Percentiles rank a stretch among this genome's conserved stretches.
Evolutionary conservation across 2,797 vertebrate genomes (phyloP).

Genomic region (Sebastes kiyomatsui): DNA sequence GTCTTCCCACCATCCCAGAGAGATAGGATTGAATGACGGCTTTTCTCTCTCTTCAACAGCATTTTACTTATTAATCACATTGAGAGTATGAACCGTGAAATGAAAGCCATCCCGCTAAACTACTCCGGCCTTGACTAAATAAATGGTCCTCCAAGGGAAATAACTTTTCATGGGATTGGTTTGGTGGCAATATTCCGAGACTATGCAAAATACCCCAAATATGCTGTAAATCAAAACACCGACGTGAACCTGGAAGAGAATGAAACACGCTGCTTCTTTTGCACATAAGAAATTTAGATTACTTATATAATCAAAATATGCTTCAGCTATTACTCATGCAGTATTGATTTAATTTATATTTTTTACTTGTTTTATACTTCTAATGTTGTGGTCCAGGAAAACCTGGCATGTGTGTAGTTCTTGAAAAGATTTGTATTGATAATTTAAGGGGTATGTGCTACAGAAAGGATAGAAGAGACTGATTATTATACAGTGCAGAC

Average conservation of each 20-base stretch:
- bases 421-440: conserved; percentile 1
- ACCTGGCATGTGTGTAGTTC: neutral
- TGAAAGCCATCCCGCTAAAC: conserved; percentile 83
- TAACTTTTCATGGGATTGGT: conserved; percentile 77
- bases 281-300: conserved; percentile 16
- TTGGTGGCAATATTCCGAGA: conserved; percentile 67
- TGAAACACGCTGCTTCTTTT: conserved; percentile 28
- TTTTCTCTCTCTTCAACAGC: conserved; percentile 79
- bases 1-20: conserved; percentile 54
- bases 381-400: neutral
- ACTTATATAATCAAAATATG: neutral
- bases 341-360: neutral
- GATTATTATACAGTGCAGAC: neutral
- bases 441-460: neutral
- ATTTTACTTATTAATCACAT: conserved; percentile 87
- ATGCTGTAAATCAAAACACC: conserved; percentile 64
- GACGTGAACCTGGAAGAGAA: conserved; percentile 43
- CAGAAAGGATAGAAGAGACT: no score
- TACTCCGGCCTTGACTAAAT: conserved; percentile 80
- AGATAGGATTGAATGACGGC: conserved; percentile 76
- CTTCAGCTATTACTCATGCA: neutral
- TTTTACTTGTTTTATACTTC: neutral
- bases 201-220: conserved; percentile 68
- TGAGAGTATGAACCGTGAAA: conserved; percentile 86
- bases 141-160: conserved; percentile 77